Percentiles rank a stretch among this genome's conserved stretches.
These are phyloP conservation scores for Melinopterus prodromus DNA, from an alignment of 2,888 invertebrate species.

Conservation along the genomic window DNA sequence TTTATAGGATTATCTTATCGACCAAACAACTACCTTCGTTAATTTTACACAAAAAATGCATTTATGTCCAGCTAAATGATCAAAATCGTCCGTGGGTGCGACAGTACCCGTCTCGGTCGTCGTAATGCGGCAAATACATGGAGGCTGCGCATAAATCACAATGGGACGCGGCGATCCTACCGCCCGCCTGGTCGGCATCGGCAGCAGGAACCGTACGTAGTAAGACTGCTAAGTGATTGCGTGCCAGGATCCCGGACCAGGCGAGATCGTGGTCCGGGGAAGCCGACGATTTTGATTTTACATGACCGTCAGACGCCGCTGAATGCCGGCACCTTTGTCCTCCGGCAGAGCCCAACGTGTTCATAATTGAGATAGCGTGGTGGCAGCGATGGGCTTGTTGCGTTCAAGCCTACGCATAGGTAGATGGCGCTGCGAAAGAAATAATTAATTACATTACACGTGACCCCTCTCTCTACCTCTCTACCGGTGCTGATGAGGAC, in stretches of 20 bases:
- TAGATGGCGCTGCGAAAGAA: not conserved
- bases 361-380: not conserved
- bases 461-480: not conserved
- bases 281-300: not conserved
- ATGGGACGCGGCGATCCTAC: not conserved
- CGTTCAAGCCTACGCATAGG: not conserved
- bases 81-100: not conserved
- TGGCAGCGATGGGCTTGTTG: not conserved
- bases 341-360: not conserved
- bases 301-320: not conserved
- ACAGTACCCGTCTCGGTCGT: not conserved
- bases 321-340: not conserved
- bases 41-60: too few species aligned
- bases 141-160: slow-evolving; percentile 4
- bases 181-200: not conserved
- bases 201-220: not conserved
- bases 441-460: not conserved
- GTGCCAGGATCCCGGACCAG: not conserved
- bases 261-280: not conserved
- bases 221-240: not conserved
- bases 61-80: too few species aligned
- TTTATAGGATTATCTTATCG: too few species aligned
- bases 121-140: not conserved
- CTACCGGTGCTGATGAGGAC: not conserved
- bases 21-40: too few species aligned